A percentile compares a stretch with the other conserved stretches of the same genome.
phyloP scores from a whole-genome alignment of 2,797 vertebrate genomes.

The Chaenodraco wilsoni region DNA sequence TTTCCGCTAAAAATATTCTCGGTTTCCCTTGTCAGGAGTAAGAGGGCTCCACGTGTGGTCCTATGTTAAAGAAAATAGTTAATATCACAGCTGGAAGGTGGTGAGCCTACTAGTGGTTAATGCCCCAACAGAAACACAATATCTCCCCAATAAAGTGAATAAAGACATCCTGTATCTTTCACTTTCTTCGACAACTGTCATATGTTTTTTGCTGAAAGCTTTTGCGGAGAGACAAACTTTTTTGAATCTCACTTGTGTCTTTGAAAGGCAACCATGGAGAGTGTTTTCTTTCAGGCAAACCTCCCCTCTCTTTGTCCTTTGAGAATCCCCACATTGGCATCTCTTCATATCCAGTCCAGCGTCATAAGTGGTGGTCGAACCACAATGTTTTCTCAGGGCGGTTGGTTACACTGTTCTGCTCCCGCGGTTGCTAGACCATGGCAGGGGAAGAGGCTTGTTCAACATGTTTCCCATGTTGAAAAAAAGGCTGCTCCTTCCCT shows the following conservation, averaged over 20 bases:
- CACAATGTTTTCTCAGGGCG: conserved; percentile 85
- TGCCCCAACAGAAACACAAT: conserved; percentile 47
- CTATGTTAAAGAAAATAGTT: conserved; percentile 76
- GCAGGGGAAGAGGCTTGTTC: conserved; percentile 84
- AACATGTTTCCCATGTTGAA: conserved; percentile 83
- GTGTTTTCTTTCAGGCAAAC: conserved; percentile 40
- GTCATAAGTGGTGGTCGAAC: conserved; percentile 85
- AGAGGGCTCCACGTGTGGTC: conserved; percentile 86
- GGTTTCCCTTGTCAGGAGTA: conserved; percentile 70
- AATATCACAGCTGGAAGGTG: conserved; percentile 83
- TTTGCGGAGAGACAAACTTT: conserved; percentile 15
- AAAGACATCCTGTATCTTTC: conserved; percentile 21
- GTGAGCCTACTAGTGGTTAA: conserved; percentile 59
- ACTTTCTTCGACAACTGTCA: neutral
- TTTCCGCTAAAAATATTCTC: conserved; percentile 76
- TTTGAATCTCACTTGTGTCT: conserved; percentile 31
- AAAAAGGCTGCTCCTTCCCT: conserved; percentile 60
- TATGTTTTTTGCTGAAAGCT: conserved; percentile 31
- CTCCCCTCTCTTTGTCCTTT: conserved; percentile 53
- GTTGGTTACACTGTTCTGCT: conserved; percentile 82
- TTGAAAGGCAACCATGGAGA: conserved; percentile 35
- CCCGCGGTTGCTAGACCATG: conserved; percentile 80
- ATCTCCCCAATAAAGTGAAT: conserved; percentile 38
- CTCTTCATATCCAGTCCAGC: conserved; percentile 75
- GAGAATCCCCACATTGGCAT: conserved; percentile 58